Evolutionary conservation across 2,797 vertebrate genomes (phyloP).

Genomic region (Lutra lutra): DNA sequence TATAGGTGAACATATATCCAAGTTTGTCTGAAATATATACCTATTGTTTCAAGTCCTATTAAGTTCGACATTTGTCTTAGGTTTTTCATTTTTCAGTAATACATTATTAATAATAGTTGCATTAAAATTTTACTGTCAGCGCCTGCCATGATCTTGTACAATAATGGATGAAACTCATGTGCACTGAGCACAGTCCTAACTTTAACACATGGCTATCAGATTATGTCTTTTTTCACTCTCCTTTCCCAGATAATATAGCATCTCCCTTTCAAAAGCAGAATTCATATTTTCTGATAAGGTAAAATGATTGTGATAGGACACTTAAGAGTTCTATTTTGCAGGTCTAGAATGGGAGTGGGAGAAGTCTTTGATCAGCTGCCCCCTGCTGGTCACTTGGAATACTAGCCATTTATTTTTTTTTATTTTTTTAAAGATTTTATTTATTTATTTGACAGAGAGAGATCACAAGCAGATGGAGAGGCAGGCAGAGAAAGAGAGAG

Average conservation of each 20-base stretch:
- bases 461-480: too few relatives aligned
- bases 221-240: neutral
- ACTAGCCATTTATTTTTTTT: neutral
- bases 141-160: neutral
- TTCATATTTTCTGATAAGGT: neutral
- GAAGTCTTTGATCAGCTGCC: neutral
- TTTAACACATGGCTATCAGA: neutral
- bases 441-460: too few relatives aligned
- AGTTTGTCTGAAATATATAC: neutral
- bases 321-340: neutral
- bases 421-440: too few relatives aligned
- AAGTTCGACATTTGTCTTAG: neutral
- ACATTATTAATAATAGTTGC: neutral
- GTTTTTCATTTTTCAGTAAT: slow-evolving; percentile 18
- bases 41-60: neutral
- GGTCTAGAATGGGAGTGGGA: neutral
- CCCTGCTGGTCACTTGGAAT: neutral
- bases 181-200: neutral
- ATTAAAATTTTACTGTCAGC: slow-evolving; percentile 10
- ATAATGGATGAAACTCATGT: neutral
- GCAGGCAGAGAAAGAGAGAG: too few relatives aligned
- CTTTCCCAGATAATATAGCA: neutral
- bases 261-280: neutral
- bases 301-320: neutral
- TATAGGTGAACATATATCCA: neutral